Base-by-base conservation (phyloP, 2,888 invertebrate genomes). In the Chrysomela aeneicollis region DNA sequence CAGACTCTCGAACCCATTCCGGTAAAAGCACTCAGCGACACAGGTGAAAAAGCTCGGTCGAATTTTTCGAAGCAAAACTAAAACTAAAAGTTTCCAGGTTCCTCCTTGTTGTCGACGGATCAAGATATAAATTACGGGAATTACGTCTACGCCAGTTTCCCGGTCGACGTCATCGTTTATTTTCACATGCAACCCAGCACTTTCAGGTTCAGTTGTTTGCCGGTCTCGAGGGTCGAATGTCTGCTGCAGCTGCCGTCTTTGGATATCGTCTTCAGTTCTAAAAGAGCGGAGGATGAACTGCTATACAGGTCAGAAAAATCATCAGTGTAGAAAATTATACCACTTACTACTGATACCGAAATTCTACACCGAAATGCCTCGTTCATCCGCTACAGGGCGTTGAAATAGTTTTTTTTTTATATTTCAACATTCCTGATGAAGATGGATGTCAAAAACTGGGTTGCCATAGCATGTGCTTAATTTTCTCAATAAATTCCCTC, bases 111-210 rank as follows among this genome's bases (percentile, higher is more conserved):
- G 49, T 73, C 77, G 0, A 83, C 79, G 0, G 86, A 83, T 77
- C 85, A 86, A 76, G 88, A 86, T 72, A 81, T 84, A n/a, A 87
- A 89, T 71, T 89, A 90, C 75, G 90, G 90, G 0, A 91, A 91
- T 82, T 93, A 93, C 78, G 93, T 92, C 71, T 94, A 94, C 80
- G 92, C 95, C 37, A 95, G 97, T 60, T 98, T 99, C 82, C 98
- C 98, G 0, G 97, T 99, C 0, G 98, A 99, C 84, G 97, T 99
- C 21, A 94, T 99, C 74, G 97, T 99, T 47, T 97, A 97, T 84
- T 95, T 99, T 85, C 95, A 96, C 83, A 97, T 98, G 91, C 97
- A 98, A 81, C 97, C 98, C 0, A 96, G 96, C 61, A 95, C 96
- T 0, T 95, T 98, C 83, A 85, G 98, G 64, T 98, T 99, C 84